Evolutionary conservation across 2,797 vertebrate genomes (phyloP), one percentile per base, ranked within the genome.

Genomic region (Tapirus indicus): DNA sequence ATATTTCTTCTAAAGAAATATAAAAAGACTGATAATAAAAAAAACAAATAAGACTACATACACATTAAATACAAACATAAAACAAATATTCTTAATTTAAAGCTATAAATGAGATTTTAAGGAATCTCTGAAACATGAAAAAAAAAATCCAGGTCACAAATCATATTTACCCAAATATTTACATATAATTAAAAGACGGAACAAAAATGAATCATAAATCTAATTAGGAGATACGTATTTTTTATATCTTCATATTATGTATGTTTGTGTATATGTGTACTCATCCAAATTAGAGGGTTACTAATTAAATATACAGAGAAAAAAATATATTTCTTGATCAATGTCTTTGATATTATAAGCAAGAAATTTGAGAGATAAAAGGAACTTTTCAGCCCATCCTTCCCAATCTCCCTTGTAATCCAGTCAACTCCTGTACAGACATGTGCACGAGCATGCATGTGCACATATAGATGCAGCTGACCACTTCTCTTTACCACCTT

Each of bases 101-200:
- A 91, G 12, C 8, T 41, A 2, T 77, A 35, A 89, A 25, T 85
- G 58, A 85, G 35, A 94, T 95, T 83, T 93, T 64, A 94, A 68
- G 44, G 32, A 85, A 38, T 91, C 6, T 79, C 21, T 64, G 58
- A 68, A 32, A 41, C 7, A 1, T 13, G 23, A n/a, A 44, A 64
- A 75, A 68, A 29, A 56, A 64, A 1, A 52, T 47, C 0, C 16
- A 74, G 60, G 10, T 66, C 38, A 82, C 44, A 87, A 86, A 80
- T 88, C 9, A 56, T 16, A 44, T 29, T 78, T 83, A 66, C 1
- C 11, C 25, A 88, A 84, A 88, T 93, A 62, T 74, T 91, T 62
- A 56, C 20, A 32, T 41, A 8, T 78, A 79, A 58, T 84, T 60
- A 87, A 79, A 91, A 92, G 16, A n/a, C 8, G 27, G 32, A 77